Evolutionary conservation across 92 coral and sea anemone species (phyloP), one percentile per base, ranked within the genome.

Genomic region (Porites evermanni): DNA sequence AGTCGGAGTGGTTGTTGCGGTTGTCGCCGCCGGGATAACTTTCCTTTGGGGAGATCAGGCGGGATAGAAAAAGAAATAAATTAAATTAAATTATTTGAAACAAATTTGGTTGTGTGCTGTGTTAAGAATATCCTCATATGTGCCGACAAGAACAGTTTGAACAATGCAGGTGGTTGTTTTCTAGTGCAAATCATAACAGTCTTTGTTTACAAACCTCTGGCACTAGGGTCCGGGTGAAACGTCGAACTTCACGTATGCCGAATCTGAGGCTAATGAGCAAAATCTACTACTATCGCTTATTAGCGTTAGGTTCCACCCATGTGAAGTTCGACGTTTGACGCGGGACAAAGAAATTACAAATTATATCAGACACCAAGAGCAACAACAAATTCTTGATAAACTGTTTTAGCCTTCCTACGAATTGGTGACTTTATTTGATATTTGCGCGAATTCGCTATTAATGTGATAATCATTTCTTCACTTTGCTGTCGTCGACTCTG

Each of bases 41-140:
- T 85, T 93, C 64, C 71, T 93, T 16, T 95, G 94, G 96, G 93
- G 93, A 58, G 98, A 95, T 56, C 89, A 86, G 8, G 18, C 80
- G 26, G 87, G 79, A 51, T 83, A 74, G 73, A 61, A 14, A 7
- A 61, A 83, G 24, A 83, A 11, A 0, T 24, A 17, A 7, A 53
- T 74, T 74, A 17, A 56, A 67, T 67, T 21, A 21, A n/a, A 70
- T 53, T 68, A 67, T 52, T 16, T 38, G 19, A 18, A 64, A 7
- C 56, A 44, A 3, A 14, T 50, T 38, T 4, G 29, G 29, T 67
- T 12, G 44, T 12, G 61, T 56, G 13, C 61, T 56, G 61, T 56
- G 61, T 8, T 2, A 11, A 2, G 12, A 56, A 11, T 56, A 9
- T 56, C 16, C 12, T 11, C 61, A 56, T 56, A 1, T 38, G 47